Evolutionary conservation across 1,140 invertebrate genomes (phyloP), one percentile per base, ranked within the genome.

Genomic region (Anastrepha obliqua): DNA sequence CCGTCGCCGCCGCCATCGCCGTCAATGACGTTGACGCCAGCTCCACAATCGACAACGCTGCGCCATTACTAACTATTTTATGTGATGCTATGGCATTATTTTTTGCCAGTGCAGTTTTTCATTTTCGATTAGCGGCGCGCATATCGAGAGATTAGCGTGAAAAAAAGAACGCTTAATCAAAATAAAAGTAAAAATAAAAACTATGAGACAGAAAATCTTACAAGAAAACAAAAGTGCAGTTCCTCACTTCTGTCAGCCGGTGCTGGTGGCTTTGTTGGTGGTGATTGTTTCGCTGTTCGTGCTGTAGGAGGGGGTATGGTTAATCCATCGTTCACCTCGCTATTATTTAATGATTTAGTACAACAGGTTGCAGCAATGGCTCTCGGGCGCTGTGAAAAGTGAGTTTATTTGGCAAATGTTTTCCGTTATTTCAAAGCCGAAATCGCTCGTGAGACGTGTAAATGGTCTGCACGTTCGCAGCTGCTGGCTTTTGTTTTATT

Each of bases 361-460:
- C 74, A 81, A 81, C 74, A 81, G 74, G 74, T 81, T 81, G 74
- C 20, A 47, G 5, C 51, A 6, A 20, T 81, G 44, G 39, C 74
- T 81, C 42, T 55, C 20, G 74, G 74, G 74, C 47, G 29, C 9
- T 55, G 74, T 55, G 74, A 81, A 81, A 81, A 81, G 74, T 55
- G 74, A 81, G 74, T 51, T 81, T 81, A 11, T 20, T 55, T 51
- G 74, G 47, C 74, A 81, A 81, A 81, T 81, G 51, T 81, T 81
- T 81, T 51, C 44, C 47, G 74, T 55, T 81, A 81, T 55, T 58
- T 55, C 55, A 81, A 55, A 55, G 74, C 47, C 20, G 9, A 81
- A 81, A n/a, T 81, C 51, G 74, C n/a, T 81, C 74, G 74, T 81
- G 74, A 81, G 74, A 81, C 74, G 74, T 81, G 74, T 81, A 81